Conservation (phyloP, 2,888 invertebrate genomes). For the Lordiphosa fenestrarum region DNA sequence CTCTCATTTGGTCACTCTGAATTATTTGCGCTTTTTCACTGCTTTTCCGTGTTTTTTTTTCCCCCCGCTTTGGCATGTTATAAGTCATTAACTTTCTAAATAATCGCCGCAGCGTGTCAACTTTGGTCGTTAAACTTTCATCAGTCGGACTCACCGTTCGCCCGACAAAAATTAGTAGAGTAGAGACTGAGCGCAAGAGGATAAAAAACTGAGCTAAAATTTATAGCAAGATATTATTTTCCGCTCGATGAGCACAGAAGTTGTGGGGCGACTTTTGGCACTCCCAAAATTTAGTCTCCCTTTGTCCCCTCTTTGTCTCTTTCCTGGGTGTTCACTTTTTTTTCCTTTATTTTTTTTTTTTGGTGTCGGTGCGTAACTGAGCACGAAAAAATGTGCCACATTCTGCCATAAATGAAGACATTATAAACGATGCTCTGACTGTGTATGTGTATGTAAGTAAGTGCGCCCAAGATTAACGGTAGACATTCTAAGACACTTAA, state of each 20-base stretch:
- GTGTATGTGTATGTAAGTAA: slow-evolving; percentile 33
- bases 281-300: slow-evolving; percentile 20
- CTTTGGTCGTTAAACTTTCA: slow-evolving; percentile 76
- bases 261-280: slow-evolving; percentile 75
- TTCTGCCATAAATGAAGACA: slow-evolving; percentile 72
- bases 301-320: slow-evolving; percentile 11
- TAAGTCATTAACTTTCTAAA: slow-evolving; percentile 76
- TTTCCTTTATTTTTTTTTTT: slow-evolving; percentile 38
- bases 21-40: not conserved
- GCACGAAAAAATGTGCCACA: slow-evolving; percentile 64
- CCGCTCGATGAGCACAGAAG: slow-evolving; percentile 76
- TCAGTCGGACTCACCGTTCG: slow-evolving; percentile 47
- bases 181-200: not conserved
- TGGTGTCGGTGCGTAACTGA: slow-evolving; percentile 74
- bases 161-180: slow-evolving; percentile 25
- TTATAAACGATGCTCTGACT: slow-evolving; percentile 64
- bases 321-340: slow-evolving; percentile 11
- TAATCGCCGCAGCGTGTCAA: slow-evolving; percentile 75
- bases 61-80: slow-evolving; percentile 53
- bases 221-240: slow-evolving; percentile 75
- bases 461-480: slow-evolving; percentile 68
- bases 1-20: slow-evolving; percentile 1
- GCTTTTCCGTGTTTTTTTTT: slow-evolving; percentile 16
- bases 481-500: slow-evolving; percentile 74
- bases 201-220: slow-evolving; percentile 63